Evolutionary conservation across 2,113 vertebrate species (phyloP).

Genomic region (Hyaena hyaena): DNA sequence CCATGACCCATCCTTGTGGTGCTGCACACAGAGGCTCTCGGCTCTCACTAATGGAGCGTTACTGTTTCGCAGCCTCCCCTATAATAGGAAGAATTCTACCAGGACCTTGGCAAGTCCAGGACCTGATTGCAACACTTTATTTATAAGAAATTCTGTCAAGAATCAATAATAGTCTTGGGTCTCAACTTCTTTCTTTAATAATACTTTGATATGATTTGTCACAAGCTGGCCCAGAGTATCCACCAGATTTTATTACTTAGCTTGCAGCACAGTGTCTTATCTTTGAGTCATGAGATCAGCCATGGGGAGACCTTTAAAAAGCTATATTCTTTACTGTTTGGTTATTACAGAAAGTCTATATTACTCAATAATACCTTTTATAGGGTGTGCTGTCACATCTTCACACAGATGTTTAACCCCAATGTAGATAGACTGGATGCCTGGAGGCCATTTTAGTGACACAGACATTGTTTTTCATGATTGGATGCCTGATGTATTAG

Average conservation of each 20-base stretch:
- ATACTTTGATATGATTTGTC: slow-evolving; percentile 97
- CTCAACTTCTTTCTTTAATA: slow-evolving; percentile 96
- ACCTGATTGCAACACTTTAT: slow-evolving; percentile 94
- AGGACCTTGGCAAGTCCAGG: slow-evolving; percentile 88
- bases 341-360: slow-evolving; percentile 94
- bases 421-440: slow-evolving; percentile 88
- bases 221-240: slow-evolving; percentile 92
- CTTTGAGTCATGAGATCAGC: slow-evolving; percentile 93
- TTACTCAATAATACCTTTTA: slow-evolving; percentile 93
- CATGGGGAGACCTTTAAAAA: slow-evolving; percentile 92
- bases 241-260: slow-evolving; percentile 94
- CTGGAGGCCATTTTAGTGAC: slow-evolving; percentile 89
- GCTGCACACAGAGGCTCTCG: slow-evolving; percentile 82
- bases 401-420: slow-evolving; percentile 91
- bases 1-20: slow-evolving; percentile 83
- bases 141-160: slow-evolving; percentile 95
- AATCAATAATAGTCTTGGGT: slow-evolving; percentile 95
- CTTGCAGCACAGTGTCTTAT: slow-evolving; percentile 92
- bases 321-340: slow-evolving; percentile 92
- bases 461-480: slow-evolving; percentile 89
- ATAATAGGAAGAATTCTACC: slow-evolving; percentile 90
- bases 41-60: slow-evolving; percentile 87
- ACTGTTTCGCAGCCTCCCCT: slow-evolving; percentile 88
- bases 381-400: slow-evolving; percentile 91
- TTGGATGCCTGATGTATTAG: slow-evolving; percentile 89